A percentile compares a stretch with the other conserved stretches of the same genome.
Conservation (phyloP, 2,797 vertebrate species). For the Miichthys miiuy region DNA sequence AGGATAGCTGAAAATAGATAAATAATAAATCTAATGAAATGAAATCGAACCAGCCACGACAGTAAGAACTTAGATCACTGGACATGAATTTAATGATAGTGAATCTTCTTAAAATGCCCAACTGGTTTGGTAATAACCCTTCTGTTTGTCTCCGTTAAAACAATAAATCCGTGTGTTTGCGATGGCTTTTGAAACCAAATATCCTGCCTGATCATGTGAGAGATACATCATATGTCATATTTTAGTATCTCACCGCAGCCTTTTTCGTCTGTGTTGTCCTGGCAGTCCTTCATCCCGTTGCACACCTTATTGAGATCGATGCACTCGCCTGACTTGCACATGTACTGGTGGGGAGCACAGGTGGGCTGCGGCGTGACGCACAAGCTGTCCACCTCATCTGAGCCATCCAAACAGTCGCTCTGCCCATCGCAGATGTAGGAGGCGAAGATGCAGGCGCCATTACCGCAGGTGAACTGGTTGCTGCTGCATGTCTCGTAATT, state of each 20-base stretch:
- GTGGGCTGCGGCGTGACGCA: slow-evolving; percentile 89
- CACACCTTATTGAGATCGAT: slow-evolving; percentile 89
- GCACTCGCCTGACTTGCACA: slow-evolving; percentile 92
- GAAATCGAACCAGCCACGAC: too few relatives aligned
- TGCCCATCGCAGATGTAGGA: slow-evolving; percentile 88
- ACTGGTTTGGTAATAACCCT: not conserved
- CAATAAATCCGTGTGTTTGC: not conserved
- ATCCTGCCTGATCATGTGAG: not conserved
- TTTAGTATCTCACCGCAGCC: slow-evolving; percentile 87
- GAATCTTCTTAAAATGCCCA: not conserved
- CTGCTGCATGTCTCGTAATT: slow-evolving; percentile 87
- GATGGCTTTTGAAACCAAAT: not conserved
- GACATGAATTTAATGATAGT: too few relatives aligned
- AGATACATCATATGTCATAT: not conserved
- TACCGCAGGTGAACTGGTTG: slow-evolving; percentile 92
- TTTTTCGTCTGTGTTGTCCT: slow-evolving; percentile 94
- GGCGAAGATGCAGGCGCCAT: slow-evolving; percentile 89
- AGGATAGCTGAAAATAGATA: too few relatives aligned
- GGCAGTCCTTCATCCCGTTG: slow-evolving; percentile 90
- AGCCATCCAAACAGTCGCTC: slow-evolving; percentile 91
- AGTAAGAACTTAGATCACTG: too few relatives aligned
- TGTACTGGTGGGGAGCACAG: slow-evolving; percentile 90
- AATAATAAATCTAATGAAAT: too few relatives aligned
- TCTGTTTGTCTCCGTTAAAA: not conserved
- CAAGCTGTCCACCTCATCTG: slow-evolving; percentile 90